Evolutionary conservation across 2,888 invertebrate genomes (phyloP), one percentile per base, ranked within the genome.

Genomic region (Thecocarcelia acutangulata): DNA sequence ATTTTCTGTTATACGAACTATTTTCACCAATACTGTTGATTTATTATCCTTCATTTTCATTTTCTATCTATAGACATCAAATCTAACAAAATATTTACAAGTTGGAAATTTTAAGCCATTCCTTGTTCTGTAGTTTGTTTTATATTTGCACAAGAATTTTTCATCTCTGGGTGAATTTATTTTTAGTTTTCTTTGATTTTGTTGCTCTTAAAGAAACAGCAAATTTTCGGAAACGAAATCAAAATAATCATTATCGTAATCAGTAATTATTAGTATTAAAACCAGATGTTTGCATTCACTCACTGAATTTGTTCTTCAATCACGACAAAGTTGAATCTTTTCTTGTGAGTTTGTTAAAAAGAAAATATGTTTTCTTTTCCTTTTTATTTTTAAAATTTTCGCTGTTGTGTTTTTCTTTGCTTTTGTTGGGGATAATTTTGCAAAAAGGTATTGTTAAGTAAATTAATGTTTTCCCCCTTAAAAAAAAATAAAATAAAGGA

Each of bases 251-350:
- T 75, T 72, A 75, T 70, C 54, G 42, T 72, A 70, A 72, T 80
- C 61, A 76, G 42, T 72, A 70, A 72, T 80, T 54, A 76, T 80
- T 72, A 61, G 72, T 61, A 75, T 66, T 59, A 66, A 59, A 64
- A 68, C 24, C 69, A 80, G 80, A 59, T 75, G 80, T 66, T 73
- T 33, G 13, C 33, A 63, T 73, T 63, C 52, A 46, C 63, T 63
- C 63, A 21, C 2, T 54, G 33, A 63, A 33, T 52, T 75, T 80
- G 66, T 42, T 72, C 59, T 76, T 80, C 66, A 76, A 72, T 76
- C 70, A 76, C 76, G 44, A 46, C 44, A 3, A n/a, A 37, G 46
- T 37, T 5, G 19, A 44, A 37, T 4, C 4, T 59, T 52, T 9
- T 68, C n/a, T 68, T 68, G 52, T 68, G 13, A 46, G 44, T 76